Conservation (phyloP, 2,888 invertebrate species). For the Amorpha juglandis region DNA sequence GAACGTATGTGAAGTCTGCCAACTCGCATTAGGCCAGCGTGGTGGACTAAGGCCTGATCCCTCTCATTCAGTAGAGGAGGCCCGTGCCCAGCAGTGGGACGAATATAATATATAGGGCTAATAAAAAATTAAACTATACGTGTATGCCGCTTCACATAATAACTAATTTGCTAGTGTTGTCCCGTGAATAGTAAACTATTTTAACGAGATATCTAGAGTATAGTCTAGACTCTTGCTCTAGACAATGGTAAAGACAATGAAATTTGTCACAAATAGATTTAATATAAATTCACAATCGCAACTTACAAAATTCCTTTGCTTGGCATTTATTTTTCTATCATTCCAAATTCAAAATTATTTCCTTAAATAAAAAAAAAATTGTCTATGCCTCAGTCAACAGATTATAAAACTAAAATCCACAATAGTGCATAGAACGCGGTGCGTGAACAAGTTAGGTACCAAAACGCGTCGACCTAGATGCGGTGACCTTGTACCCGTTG, state of each 20-base stretch:
- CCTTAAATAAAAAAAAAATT: background rate
- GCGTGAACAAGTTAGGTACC: slow-evolving; percentile 31
- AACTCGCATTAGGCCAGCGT: too few species aligned
- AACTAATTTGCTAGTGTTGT: background rate
- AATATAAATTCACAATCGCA: background rate
- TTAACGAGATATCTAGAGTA: background rate
- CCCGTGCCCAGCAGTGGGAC: too few species aligned
- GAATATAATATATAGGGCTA: too few species aligned
- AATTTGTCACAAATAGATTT: background rate
- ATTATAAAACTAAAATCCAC: background rate
- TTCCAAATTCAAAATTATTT: background rate
- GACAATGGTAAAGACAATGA: background rate
- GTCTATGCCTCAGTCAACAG: background rate
- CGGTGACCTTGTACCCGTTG: slow-evolving; percentile 35
- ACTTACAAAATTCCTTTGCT: background rate
- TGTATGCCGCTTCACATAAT: background rate
- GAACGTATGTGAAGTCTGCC: too few species aligned
- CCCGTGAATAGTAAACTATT: background rate
- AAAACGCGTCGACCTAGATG: slow-evolving; percentile 37
- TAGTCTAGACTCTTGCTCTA: too few species aligned
- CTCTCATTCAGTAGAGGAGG: too few species aligned
- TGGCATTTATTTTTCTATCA: background rate
- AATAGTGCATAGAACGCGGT: slow-evolving; percentile 5
- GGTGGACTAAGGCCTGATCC: too few species aligned
- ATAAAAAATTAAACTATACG: too few species aligned